Conservation (phyloP, 2,113 vertebrate genomes). For the Shinisaurus crocodilurus region DNA sequence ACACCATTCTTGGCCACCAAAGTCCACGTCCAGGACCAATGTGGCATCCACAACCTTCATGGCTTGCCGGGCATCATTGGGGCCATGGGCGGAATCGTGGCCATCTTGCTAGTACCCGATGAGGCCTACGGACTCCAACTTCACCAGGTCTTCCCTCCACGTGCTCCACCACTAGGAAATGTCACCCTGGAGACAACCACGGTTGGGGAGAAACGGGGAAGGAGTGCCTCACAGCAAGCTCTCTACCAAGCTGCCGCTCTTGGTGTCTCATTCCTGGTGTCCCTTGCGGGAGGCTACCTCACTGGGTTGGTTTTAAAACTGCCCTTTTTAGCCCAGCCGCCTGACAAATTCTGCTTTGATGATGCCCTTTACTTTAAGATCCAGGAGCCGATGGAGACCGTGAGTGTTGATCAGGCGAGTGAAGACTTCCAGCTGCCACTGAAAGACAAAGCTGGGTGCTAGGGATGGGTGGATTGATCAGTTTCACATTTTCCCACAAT, state of each 20-base stretch:
- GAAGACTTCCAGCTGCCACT: slow-evolving; percentile 38
- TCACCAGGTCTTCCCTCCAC: slow-evolving; percentile 70
- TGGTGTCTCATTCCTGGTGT: slow-evolving; percentile 65
- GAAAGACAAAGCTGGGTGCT: slow-evolving; percentile 20
- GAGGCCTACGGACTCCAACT: slow-evolving; percentile 71
- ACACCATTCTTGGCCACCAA: slow-evolving; percentile 75
- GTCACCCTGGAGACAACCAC: slow-evolving; percentile 40
- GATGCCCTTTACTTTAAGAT: slow-evolving; percentile 81
- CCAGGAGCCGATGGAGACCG: slow-evolving; percentile 29
- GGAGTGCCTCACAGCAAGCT: slow-evolving; percentile 72
- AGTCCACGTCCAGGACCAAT: slow-evolving; percentile 80
- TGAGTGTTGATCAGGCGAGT: fast-evolving
- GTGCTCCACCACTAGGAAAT: slow-evolving; percentile 66
- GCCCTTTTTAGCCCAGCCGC: slow-evolving; percentile 73
- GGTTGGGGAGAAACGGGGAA: not conserved
- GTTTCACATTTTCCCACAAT: not conserved
- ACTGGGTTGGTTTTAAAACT: slow-evolving; percentile 75
- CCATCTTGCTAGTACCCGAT: slow-evolving; percentile 69
- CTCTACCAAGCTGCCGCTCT: slow-evolving; percentile 79
- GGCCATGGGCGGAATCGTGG: slow-evolving; percentile 73
- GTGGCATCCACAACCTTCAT: slow-evolving; percentile 87
- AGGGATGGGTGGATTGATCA: too few relatives aligned
- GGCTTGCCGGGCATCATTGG: slow-evolving; percentile 84
- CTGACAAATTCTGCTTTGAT: slow-evolving; percentile 80
- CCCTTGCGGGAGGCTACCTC: slow-evolving; percentile 75